These are phyloP conservation scores for Cephus rjabovi DNA, from an alignment of 2,888 invertebrate species.

Conservation along the genomic window DNA sequence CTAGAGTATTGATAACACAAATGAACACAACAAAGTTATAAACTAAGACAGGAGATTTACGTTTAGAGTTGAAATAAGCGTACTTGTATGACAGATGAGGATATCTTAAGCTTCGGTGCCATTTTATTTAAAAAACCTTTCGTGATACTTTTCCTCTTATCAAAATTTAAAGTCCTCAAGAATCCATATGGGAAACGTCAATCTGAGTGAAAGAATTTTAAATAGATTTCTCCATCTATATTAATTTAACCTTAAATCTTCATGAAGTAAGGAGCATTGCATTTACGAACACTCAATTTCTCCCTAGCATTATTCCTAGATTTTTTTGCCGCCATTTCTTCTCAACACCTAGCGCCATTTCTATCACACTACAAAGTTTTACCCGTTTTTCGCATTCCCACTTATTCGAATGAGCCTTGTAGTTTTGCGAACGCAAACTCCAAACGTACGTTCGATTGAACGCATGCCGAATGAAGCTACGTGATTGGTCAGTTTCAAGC, in stretches of 20 bases:
- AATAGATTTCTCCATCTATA: background rate
- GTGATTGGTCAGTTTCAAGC: slow-evolving; percentile 41
- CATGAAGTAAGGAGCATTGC: background rate
- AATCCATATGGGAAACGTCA: background rate
- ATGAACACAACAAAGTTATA: background rate
- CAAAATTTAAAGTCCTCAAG: background rate
- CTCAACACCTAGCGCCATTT: background rate
- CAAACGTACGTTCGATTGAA: background rate
- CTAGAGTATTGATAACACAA: background rate
- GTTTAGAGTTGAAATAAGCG: background rate
- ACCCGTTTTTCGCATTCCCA: background rate
- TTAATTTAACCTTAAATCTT: background rate
- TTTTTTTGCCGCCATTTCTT: background rate
- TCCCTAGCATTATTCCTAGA: background rate
- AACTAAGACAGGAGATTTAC: background rate
- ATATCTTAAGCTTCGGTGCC: background rate
- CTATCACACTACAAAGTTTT: background rate
- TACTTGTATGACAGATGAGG: background rate
- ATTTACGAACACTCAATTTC: background rate
- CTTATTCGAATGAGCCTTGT: background rate
- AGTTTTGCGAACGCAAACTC: background rate
- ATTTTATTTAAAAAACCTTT: background rate
- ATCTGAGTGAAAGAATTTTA: background rate
- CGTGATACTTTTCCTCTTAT: background rate
- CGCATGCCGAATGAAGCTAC: background rate